Base-by-base conservation (phyloP, 30 jellyfish, hydroid and myxozoan genomes). In the Hydractinia echinata region DNA sequence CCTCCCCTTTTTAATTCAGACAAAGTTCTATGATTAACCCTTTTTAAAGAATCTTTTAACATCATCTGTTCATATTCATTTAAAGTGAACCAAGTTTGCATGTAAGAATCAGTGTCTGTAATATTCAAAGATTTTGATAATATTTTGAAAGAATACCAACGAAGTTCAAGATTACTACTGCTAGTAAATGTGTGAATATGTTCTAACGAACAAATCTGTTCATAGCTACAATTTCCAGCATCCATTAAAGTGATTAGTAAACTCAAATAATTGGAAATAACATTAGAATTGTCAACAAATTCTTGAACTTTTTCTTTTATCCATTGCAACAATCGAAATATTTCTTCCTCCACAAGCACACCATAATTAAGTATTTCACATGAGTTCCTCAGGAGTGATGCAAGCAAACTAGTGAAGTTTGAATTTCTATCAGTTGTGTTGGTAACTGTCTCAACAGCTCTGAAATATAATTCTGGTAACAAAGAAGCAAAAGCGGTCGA, bases 51-150 rank as follows among this genome's bases (percentile, higher is more conserved):
- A n/a, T 44, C 7, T 64, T 64, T 44, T n/a, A 64, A 51, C 19
- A 44, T 64, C 74, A 64, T 64, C 74, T 71, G 81, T 19, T 71
- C 15, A 30, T 19, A 30, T 20, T 71, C 81, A 71, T n/a, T 15
- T 71, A 19, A 30, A n/a, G 55, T 71, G 61, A 71, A 71, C 39
- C n/a, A 52, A 19, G 39, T 10, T 60, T 20, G 15, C 53, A 71
- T 19, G 51, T 20, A 71, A n/a, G 81, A 71, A 58, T 71, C 81
- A 55, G 51, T 71, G 51, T 71, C 81, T 64, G 39, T n/a, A 64
- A 64, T 51, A 64, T 64, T 7, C 39, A 64, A n/a, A 44, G 39
- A n/a, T 44, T n/a, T 13, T 64, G 51, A 44, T n/a, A 64, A 64
- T 64, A 64, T 7, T 51, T 64, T 64, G 74, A n/a, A 64, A 64